Evolutionary conservation across 2,113 vertebrate species (phyloP), one percentile per base, ranked within the genome.

Genomic region (Tricholaema leucomelas): DNA sequence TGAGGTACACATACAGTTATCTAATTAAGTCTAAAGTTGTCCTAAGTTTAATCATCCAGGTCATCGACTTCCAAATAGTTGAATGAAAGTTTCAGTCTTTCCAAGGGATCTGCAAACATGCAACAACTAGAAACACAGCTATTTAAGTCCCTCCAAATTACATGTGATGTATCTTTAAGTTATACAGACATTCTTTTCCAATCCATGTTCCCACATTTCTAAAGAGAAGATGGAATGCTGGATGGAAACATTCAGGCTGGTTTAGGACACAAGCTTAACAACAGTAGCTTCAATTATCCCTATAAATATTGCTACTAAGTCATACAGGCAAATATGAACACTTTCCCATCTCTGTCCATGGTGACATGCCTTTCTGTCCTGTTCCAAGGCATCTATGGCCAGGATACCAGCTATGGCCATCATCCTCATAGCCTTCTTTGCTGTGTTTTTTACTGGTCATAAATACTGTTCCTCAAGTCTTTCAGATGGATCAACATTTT

Each of bases 51-150:
- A 83, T 81, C 56, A 75, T 75, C 17, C 25, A 78, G 81, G 75
- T 85, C 78, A 94, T 64, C 69, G 71, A 48, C 38, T 78, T 54
- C 40, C 46, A 91, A 93, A 89, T 87, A 91, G 92, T 94, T 95
- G 25, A 66, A 13, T 64, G 10, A 33, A 75, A 87, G n/a, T 25
- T 81, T 77, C 54, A 87, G 31, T 15, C 25, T 80, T 77, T 93
- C 27, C 64, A 44, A 82, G 30, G 25, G 56, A 59, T 86, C 42
- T 94, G 55, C 10, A 87, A 61, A 67, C 11, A 12, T 6, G 42
- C 71, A 56, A 80, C n/a, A 86, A 87, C 64, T 17, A 81, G 10
- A 25, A 85, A 35, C 2, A 1, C 23, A 19, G 56, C n/a, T 80
- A 40, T 42, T 83, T 46, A 50, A 38, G 24, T 66, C 63, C 44